Conservation (phyloP, 2,888 invertebrate genomes). For the Agrochola circellaris region DNA sequence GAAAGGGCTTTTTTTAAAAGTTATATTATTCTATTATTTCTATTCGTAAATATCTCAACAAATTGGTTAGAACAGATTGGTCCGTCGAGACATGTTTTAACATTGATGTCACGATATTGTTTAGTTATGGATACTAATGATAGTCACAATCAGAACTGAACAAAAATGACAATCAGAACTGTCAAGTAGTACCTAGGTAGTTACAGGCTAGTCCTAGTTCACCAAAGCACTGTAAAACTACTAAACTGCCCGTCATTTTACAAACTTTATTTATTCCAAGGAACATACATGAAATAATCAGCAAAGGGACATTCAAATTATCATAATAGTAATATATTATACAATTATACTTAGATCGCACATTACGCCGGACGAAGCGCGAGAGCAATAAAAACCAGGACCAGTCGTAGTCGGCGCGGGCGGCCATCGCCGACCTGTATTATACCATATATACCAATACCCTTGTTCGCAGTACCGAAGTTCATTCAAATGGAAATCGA, state of each 20-base stretch:
- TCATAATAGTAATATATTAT: background rate
- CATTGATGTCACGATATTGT: too few species aligned
- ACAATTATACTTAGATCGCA: slow-evolving; percentile 9
- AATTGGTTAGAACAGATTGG: background rate
- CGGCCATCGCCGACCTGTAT: slow-evolving; percentile 36
- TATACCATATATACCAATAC: slow-evolving; percentile 41
- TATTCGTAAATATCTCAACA: too few species aligned
- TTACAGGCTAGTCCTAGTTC: background rate
- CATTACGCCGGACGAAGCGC: slow-evolving; percentile 25
- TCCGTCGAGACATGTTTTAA: background rate
- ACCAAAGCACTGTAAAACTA: background rate
- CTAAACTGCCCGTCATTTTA: background rate
- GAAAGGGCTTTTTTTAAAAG: too few species aligned
- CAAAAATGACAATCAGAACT: background rate
- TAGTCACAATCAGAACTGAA: background rate
- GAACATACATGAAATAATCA: background rate
- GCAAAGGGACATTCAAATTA: background rate
- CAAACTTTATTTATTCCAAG: background rate
- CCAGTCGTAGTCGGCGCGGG: slow-evolving; percentile 51
- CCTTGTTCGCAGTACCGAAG: slow-evolving; percentile 2
- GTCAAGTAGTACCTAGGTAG: background rate
- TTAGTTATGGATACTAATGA: background rate
- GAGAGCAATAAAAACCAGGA: slow-evolving; percentile 61
- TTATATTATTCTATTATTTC: background rate
- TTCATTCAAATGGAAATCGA: slow-evolving; percentile 24